Base-by-base conservation (phyloP, 2,888 invertebrate genomes). In the Molanna angustata region DNA sequence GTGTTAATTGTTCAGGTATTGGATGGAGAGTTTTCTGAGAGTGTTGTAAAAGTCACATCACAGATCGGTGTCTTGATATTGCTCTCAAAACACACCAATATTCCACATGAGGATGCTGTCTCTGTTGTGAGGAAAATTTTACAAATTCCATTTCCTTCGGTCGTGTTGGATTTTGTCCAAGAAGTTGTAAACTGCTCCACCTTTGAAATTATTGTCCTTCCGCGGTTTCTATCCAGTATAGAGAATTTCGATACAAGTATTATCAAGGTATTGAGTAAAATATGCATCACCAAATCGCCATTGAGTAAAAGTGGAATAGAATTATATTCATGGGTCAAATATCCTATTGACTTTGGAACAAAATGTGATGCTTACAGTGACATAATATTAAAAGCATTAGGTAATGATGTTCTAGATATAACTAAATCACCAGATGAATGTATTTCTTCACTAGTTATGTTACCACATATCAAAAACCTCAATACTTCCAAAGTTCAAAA, bases 41-140 rank as follows among this genome's bases (percentile, higher is more conserved):
- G 66, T 60, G 68, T 79, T 13, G 61, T 80, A 31, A 67, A 76
- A 64, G 74, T 76, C 2, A 71, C 78, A 40, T 69, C 77, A 1
- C 76, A 81, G 65, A 74, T 86, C 47, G 76, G 80, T 1, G 79
- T 83, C 4, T 64, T 80, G 17, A 64, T 87, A 49, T 68, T 87
- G 2, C 66, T 82, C 1, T 82, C 86, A 0, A 72, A 77, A 6
- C 79, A 82, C 60, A 69, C 86, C 0, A 80, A 80, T 45, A 68
- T 91, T 9, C 79, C 83, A 2, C 90, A 90, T 69, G 84, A 90
- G 65, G 82, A 85, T 64, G 82, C 87, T 0, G 84, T 84, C 27
- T 76, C 80, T n/a, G 71, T 90, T 47, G 78, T 85, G 0, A 78
- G 81, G 62, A 84, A 83, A 58, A 70, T 85, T 18, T 66, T 89